Conservation (phyloP, 2,113 vertebrate genomes). For the Odontophorus gujanensis region DNA sequence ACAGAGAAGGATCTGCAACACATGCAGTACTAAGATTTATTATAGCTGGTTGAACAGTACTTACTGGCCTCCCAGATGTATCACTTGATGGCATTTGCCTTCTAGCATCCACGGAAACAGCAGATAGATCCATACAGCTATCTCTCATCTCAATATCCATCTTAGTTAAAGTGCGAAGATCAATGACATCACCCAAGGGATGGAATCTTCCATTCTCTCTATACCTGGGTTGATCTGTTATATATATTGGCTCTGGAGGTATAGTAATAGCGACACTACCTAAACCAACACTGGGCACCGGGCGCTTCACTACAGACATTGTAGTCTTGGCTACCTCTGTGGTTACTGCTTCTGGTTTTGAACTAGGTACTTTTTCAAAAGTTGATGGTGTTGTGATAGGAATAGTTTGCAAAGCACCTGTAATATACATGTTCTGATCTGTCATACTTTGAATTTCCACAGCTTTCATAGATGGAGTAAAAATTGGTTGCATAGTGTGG, state of each 20-base stretch:
- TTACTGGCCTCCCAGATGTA: slow-evolving; percentile 81
- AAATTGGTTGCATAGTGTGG: slow-evolving; percentile 75
- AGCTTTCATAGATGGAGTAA: slow-evolving; percentile 83
- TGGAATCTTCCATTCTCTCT: slow-evolving; percentile 86
- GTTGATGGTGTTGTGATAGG: slow-evolving; percentile 79
- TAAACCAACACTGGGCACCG: slow-evolving; percentile 75
- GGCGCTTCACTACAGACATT: slow-evolving; percentile 79
- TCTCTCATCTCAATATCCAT: slow-evolving; percentile 82
- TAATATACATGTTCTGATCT: slow-evolving; percentile 80
- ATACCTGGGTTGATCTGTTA: slow-evolving; percentile 74
- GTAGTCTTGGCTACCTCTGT: slow-evolving; percentile 83
- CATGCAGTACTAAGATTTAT: slow-evolving; percentile 90
- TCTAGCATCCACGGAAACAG: slow-evolving; percentile 79
- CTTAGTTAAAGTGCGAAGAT: slow-evolving; percentile 89
- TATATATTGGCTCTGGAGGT: slow-evolving; percentile 78
- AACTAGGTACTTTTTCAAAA: slow-evolving; percentile 72
- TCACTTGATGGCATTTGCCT: slow-evolving; percentile 81
- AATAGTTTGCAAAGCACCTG: slow-evolving; percentile 81
- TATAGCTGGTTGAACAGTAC: slow-evolving; percentile 90
- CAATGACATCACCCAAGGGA: slow-evolving; percentile 87
- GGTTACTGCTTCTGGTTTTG: slow-evolving; percentile 83
- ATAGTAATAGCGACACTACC: slow-evolving; percentile 73
- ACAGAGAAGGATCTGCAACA: slow-evolving; percentile 77
- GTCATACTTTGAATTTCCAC: slow-evolving; percentile 82
- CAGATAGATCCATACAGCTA: slow-evolving; percentile 84